phyloP scores from a whole-genome alignment of 2,888 invertebrate species.

The Julus scanicus region DNA sequence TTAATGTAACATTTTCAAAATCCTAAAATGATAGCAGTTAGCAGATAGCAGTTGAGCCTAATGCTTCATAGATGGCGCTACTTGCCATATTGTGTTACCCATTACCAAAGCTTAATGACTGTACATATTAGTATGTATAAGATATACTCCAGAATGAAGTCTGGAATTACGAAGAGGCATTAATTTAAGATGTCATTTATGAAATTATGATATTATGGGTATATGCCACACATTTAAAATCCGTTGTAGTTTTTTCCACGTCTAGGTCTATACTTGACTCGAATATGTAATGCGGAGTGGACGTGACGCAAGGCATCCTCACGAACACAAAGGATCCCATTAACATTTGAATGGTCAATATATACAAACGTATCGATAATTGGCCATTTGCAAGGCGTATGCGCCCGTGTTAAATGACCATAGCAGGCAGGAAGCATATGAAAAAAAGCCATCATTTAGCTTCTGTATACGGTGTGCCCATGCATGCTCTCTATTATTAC shows the following conservation, averaged over 20 bases:
- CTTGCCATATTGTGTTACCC: no score
- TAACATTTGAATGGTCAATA: background rate
- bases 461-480: background rate
- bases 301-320: background rate
- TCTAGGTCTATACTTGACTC: background rate
- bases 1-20: no score
- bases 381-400: constrained; percentile 1
- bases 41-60: no score
- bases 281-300: background rate
- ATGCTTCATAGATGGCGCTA: no score
- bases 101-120: no score
- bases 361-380: background rate
- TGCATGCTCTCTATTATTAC: background rate
- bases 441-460: background rate
- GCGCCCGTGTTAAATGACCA: background rate
- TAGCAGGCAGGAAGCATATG: background rate
- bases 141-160: background rate
- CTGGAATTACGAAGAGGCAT: background rate
- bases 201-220: background rate
- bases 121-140: no score
- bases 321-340: background rate
- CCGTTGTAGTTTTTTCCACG: background rate
- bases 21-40: no score
- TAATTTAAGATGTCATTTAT: no score
- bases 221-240: background rate